A percentile compares a stretch with the other conserved stretches of the same genome.
Evolutionary conservation across 2,113 vertebrate genomes (phyloP).

Genomic region (Antigone vipio): DNA sequence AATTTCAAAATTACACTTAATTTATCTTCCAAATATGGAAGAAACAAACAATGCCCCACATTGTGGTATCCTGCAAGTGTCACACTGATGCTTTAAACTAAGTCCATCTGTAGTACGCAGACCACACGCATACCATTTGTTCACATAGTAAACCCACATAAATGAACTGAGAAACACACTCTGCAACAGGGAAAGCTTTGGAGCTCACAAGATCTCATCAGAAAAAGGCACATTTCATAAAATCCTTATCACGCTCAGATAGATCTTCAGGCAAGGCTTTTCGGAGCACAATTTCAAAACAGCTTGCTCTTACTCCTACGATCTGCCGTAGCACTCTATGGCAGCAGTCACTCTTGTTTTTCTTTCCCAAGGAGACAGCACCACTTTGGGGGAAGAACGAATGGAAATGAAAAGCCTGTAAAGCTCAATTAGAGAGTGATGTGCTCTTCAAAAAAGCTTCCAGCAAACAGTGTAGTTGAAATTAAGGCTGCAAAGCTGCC

Average conservation of each 20-base stretch:
- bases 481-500: slow-evolving; percentile 85
- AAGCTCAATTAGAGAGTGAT: slow-evolving; percentile 72
- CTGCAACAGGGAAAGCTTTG: slow-evolving; percentile 74
- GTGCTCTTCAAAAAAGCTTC: slow-evolving; percentile 76
- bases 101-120: slow-evolving; percentile 67
- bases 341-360: slow-evolving; percentile 26
- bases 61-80: slow-evolving; percentile 79
- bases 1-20: slow-evolving; percentile 77
- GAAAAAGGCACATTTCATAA: slow-evolving; percentile 86
- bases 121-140: slow-evolving; percentile 72
- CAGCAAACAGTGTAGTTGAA: slow-evolving; percentile 74
- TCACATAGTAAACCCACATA: slow-evolving; percentile 70
- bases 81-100: slow-evolving; percentile 74
- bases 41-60: slow-evolving; percentile 83
- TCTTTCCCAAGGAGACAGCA: slow-evolving; percentile 74
- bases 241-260: slow-evolving; percentile 70
- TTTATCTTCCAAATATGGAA: slow-evolving; percentile 87
- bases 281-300: slow-evolving; percentile 23
- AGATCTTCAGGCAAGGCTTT: slow-evolving; percentile 64
- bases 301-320: slow-evolving; percentile 49
- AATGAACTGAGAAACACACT: slow-evolving; percentile 67
- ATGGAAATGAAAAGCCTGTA: slow-evolving; percentile 65
- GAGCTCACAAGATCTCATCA: slow-evolving; percentile 78
- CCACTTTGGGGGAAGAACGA: slow-evolving; percentile 74
- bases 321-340: neutral